Conservation (phyloP, 2,797 vertebrate genomes). For the Cyprinodon diabolis region DNA sequence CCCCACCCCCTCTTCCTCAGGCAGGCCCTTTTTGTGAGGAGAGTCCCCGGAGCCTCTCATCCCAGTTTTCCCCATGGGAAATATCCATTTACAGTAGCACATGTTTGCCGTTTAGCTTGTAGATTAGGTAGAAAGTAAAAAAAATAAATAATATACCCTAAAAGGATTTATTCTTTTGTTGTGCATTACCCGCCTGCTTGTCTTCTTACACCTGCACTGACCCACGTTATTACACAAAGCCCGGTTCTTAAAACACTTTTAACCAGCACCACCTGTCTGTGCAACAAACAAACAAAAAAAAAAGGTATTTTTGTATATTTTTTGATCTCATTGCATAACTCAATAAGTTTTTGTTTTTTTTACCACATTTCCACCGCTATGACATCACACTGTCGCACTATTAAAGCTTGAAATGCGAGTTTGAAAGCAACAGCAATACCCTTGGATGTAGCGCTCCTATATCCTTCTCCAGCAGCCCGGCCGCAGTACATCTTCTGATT, state of each 20-base stretch:
- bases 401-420: slow-evolving; percentile 50
- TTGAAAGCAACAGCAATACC: slow-evolving; percentile 40
- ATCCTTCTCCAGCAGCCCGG: slow-evolving; percentile 7
- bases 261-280: slow-evolving; percentile 64
- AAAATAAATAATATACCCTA: slow-evolving; percentile 39
- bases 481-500: slow-evolving; percentile 25
- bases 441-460: slow-evolving; percentile 25
- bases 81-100: slow-evolving; percentile 70
- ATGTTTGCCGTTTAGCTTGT: slow-evolving; percentile 68
- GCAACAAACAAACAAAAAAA: slow-evolving; percentile 11
- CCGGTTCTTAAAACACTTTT: slow-evolving; percentile 65
- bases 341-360: slow-evolving; percentile 47
- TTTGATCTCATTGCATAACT: slow-evolving; percentile 45
- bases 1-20: slow-evolving; percentile 54
- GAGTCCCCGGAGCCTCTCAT: slow-evolving; percentile 70
- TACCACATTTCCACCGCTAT: slow-evolving; percentile 49
- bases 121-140: slow-evolving; percentile 58
- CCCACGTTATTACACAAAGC: slow-evolving; percentile 15
- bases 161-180: slow-evolving; percentile 58
- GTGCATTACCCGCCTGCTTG: slow-evolving; percentile 55
- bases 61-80: slow-evolving; percentile 83
- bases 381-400: slow-evolving; percentile 66
- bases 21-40: slow-evolving; percentile 62
- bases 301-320: slow-evolving; percentile 53
- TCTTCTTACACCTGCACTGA: slow-evolving; percentile 3